These are phyloP conservation scores for Pica pica DNA, from an alignment of 2,113 vertebrate species.

Conservation along the genomic window DNA sequence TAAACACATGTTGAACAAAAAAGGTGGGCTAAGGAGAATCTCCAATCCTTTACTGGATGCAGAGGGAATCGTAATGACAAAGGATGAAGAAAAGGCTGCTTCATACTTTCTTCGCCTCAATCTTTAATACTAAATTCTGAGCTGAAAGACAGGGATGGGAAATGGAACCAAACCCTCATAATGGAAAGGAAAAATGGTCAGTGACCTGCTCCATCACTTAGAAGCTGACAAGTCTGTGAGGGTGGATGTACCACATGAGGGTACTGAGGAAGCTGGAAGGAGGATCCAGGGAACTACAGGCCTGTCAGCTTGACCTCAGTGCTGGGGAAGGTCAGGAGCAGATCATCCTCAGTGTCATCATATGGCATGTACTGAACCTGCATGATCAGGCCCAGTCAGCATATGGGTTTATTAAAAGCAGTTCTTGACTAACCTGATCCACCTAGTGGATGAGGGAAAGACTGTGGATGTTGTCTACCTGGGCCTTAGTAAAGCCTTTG, in stretches of 20 bases:
- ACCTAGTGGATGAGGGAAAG: not conserved
- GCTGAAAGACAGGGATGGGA: not conserved
- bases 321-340: not conserved
- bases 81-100: not conserved
- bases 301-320: not conserved
- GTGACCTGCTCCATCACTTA: not conserved
- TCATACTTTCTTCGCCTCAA: not conserved
- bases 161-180: not conserved
- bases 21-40: not conserved
- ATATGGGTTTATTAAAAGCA: not conserved
- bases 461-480: not conserved
- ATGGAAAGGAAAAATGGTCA: not conserved
- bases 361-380: fast-evolving
- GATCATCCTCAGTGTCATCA: not conserved
- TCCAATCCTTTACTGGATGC: not conserved
- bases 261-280: not conserved
- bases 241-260: not conserved
- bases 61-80: not conserved
- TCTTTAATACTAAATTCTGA: not conserved
- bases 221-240: not conserved
- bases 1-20: not conserved
- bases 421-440: not conserved
- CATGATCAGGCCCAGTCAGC: not conserved
- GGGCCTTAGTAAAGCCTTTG: not conserved
- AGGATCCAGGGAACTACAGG: not conserved